Evolutionary conservation across 2,797 vertebrate genomes (phyloP).

Genomic region (Epinephelus malabaricus): DNA sequence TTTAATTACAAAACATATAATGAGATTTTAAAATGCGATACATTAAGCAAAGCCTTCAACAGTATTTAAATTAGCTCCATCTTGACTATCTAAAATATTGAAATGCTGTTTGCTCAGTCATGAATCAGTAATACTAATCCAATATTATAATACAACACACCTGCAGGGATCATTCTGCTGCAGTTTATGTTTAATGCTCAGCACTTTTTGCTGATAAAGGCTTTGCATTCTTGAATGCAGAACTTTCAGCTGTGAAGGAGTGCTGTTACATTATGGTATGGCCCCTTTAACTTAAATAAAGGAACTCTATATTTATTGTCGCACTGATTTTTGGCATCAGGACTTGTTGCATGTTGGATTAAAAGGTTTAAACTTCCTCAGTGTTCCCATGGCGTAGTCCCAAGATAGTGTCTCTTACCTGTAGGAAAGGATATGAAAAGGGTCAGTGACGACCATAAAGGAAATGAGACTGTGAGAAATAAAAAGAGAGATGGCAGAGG

Average conservation of each 20-base stretch:
- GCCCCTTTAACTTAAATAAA: background rate
- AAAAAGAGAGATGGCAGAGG: conserved; percentile 9
- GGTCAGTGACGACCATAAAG: conserved; percentile 17
- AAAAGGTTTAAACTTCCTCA: background rate
- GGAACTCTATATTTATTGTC: background rate
- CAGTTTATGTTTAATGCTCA: background rate
- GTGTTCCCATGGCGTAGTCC: background rate
- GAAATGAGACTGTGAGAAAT: background rate
- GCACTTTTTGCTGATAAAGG: background rate
- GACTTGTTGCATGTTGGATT: background rate
- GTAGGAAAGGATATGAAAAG: background rate
- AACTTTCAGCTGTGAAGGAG: background rate
- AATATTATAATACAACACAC: no score
- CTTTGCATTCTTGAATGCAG: background rate
- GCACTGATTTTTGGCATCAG: no score
- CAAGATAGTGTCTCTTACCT: conserved; percentile 1
- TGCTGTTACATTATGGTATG: background rate
- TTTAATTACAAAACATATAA: no score
- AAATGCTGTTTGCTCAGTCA: background rate
- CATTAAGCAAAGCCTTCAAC: no score
- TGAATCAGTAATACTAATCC: background rate
- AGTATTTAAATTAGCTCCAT: no score
- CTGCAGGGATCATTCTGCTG: background rate
- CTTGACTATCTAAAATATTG: background rate
- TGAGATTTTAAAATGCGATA: no score